These are phyloP conservation scores for Corynorhinus townsendii DNA, from an alignment of 2,113 vertebrate species.

Conservation along the genomic window DNA sequence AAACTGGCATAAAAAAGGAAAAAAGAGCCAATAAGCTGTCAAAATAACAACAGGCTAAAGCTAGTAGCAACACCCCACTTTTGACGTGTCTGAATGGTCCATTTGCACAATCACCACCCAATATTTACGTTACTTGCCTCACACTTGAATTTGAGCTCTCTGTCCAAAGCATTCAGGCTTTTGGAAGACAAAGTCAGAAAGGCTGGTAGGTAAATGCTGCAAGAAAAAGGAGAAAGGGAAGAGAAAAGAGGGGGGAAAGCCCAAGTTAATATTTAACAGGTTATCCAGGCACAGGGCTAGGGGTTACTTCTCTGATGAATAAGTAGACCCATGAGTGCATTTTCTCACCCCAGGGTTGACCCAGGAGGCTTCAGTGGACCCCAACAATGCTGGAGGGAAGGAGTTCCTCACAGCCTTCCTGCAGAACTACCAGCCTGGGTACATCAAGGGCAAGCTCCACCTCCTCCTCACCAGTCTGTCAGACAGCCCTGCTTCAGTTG, in stretches of 20 bases:
- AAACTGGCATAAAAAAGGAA: not conserved
- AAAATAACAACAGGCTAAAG: not conserved
- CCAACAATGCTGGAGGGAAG: constrained; percentile 60
- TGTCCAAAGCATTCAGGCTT: not conserved
- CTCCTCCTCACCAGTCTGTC: constrained; percentile 77
- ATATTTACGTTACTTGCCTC: not conserved
- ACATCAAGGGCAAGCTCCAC: constrained; percentile 14
- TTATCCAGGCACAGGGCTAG: not conserved
- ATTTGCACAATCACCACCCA: fast-evolving
- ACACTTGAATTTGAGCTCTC: not conserved
- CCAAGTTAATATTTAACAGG: not conserved
- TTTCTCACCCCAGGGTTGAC: constrained; percentile 39
- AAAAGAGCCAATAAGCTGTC: not conserved
- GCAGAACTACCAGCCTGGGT: constrained; percentile 74
- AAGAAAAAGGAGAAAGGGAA: not conserved
- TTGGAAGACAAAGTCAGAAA: not conserved
- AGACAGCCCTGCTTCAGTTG: constrained; percentile 68
- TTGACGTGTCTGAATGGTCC: fast-evolving
- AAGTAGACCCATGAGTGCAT: not conserved
- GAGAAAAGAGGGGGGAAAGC: not conserved
- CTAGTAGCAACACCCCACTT: not conserved
- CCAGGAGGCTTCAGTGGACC: constrained; percentile 64
- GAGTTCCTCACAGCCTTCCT: constrained; percentile 84
- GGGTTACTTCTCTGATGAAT: not conserved
- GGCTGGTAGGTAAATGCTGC: not conserved